These are phyloP conservation scores for Archocentrus centrarchus DNA, from an alignment of 2,113 vertebrate genomes.

Conservation along the genomic window DNA sequence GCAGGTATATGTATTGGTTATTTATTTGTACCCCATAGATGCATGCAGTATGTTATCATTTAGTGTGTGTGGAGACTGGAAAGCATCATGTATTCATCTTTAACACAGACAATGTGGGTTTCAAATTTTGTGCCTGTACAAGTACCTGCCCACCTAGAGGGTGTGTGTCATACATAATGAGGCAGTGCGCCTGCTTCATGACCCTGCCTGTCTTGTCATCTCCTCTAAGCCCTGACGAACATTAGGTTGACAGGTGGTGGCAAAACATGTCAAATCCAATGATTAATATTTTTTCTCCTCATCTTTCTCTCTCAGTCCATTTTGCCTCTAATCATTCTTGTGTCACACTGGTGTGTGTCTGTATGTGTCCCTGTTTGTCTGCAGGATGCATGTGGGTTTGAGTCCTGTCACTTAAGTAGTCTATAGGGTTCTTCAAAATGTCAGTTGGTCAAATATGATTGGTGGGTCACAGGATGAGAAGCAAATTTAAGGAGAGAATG, in stretches of 20 bases:
- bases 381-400: background rate
- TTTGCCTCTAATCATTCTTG: conserved; percentile 30
- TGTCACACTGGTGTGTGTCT: conserved; percentile 7
- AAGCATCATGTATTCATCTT: background rate
- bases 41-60: background rate
- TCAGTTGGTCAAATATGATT: conserved; percentile 38
- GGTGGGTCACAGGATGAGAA: conserved; percentile 31
- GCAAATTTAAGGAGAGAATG: conserved; percentile 26
- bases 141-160: background rate
- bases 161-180: conserved; percentile 40
- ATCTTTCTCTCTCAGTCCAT: conserved; percentile 48
- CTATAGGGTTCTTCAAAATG: conserved; percentile 38
- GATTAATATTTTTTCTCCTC: conserved; percentile 56
- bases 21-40: background rate
- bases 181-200: conserved; percentile 28
- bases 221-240: conserved; percentile 49
- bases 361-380: background rate
- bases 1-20: conserved; percentile 9
- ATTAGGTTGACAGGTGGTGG: conserved; percentile 57
- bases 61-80: background rate
- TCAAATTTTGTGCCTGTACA: background rate
- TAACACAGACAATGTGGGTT: background rate
- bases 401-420: conserved; percentile 49
- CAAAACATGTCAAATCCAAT: conserved; percentile 67
- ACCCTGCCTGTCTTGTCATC: conserved; percentile 45